phyloP scores from a whole-genome alignment of 92 coral and sea anemone genomes.

The Paramuricea clavata region DNA sequence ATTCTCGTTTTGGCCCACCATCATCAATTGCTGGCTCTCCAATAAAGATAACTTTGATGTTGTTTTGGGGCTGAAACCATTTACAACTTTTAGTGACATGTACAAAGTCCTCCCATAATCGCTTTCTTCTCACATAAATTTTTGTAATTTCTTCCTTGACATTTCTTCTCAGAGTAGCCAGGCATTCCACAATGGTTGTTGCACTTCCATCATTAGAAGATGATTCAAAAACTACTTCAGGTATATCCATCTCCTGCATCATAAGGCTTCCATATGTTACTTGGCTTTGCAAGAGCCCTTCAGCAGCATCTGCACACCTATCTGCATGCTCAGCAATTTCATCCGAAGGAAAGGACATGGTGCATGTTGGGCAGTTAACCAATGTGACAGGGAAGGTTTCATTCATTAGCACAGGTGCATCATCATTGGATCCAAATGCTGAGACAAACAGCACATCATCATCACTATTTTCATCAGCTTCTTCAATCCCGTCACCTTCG shows the following conservation, averaged over 20 bases:
- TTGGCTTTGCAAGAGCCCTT: not conserved
- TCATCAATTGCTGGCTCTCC: not conserved
- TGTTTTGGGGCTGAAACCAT: constrained; percentile 8
- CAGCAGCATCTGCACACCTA: not conserved
- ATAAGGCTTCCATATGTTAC: not conserved
- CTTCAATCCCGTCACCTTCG: not conserved
- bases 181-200: not conserved
- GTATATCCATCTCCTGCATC: constrained; percentile 11
- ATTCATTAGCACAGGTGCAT: not conserved
- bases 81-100: not conserved
- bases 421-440: not conserved
- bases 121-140: not conserved
- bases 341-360: not conserved
- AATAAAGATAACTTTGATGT: not conserved
- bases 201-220: not conserved
- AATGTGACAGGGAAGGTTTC: not conserved
- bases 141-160: not conserved
- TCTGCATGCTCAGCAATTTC: constrained; percentile 34
- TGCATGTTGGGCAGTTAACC: constrained; percentile 6
- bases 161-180: not conserved
- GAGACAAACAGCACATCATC: not conserved
- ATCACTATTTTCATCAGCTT: not conserved
- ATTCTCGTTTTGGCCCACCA: not conserved
- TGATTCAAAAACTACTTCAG: not conserved
- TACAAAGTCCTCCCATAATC: not conserved